Conservation (phyloP, 2,797 vertebrate species). For the Gallirallus australis region DNA sequence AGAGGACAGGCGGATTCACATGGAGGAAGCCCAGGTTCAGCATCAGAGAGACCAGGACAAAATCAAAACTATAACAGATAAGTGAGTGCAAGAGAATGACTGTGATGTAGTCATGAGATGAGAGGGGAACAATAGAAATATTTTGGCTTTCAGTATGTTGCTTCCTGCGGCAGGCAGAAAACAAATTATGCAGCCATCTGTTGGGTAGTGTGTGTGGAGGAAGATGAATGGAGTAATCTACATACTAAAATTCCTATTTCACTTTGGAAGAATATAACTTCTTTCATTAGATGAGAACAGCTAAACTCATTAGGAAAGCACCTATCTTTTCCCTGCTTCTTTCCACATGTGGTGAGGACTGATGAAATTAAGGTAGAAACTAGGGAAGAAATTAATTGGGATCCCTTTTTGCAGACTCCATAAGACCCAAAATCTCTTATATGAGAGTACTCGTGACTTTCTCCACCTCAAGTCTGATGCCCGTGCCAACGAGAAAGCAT, state of each 20-base stretch:
- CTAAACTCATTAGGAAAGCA: neutral
- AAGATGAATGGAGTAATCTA: neutral
- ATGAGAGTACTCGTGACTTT: conserved; percentile 93
- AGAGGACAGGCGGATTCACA: conserved; percentile 88
- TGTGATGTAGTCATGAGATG: neutral
- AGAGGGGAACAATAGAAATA: neutral
- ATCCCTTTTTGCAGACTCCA: conserved; percentile 81
- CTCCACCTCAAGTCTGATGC: conserved; percentile 90
- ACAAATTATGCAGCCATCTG: neutral
- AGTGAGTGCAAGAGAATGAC: conserved; percentile 76
- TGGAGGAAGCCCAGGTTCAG: conserved; percentile 88
- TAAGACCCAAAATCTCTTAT: conserved; percentile 89
- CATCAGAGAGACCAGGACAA: conserved; percentile 87
- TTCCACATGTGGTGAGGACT: neutral
- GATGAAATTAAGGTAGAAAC: neutral
- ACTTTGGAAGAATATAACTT: neutral
- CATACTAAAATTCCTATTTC: neutral
- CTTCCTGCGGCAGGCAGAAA: conserved; percentile 2
- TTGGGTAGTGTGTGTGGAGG: neutral
- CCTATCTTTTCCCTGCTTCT: neutral
- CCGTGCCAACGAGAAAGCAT: conserved; percentile 88
- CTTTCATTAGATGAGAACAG: neutral
- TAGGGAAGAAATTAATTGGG: neutral
- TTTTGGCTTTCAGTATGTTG: neutral
- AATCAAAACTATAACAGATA: conserved; percentile 85